phyloP scores from a whole-genome alignment of 2,797 vertebrate genomes.

The Tiaroga cobitis region DNA sequence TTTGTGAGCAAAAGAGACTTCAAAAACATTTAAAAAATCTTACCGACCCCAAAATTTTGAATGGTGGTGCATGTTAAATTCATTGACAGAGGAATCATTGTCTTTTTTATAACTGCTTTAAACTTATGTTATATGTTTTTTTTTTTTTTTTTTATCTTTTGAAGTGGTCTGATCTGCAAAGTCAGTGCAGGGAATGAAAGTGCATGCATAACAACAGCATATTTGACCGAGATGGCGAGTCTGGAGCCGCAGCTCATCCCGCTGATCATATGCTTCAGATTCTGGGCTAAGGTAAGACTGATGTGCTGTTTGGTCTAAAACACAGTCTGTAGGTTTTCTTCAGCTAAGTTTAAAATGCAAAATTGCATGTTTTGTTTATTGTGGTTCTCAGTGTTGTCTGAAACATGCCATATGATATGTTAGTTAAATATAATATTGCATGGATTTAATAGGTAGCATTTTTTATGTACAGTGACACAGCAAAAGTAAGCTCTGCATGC shows the following conservation, averaged over 20 bases:
- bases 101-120: neutral
- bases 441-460: neutral
- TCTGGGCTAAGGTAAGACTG: constrained; percentile 87
- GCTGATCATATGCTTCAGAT: constrained; percentile 86
- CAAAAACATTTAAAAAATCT: neutral
- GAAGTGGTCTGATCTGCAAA: constrained; percentile 91
- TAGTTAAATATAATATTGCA: neutral
- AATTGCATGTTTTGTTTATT: neutral
- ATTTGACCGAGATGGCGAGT: constrained; percentile 80
- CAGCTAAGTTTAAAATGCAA: neutral
- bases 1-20: neutral
- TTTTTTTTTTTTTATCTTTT: neutral
- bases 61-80: neutral
- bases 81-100: neutral
- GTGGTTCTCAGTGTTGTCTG: neutral
- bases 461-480: neutral
- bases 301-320: neutral
- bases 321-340: neutral
- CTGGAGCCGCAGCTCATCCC: constrained; percentile 79
- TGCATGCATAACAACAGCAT: constrained; percentile 87
- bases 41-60: neutral
- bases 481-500: neutral
- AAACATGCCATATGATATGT: neutral
- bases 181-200: constrained; percentile 95
- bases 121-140: neutral